Base-by-base conservation (phyloP, 2,888 invertebrate species). In the Trissolcus brochymenae region DNA sequence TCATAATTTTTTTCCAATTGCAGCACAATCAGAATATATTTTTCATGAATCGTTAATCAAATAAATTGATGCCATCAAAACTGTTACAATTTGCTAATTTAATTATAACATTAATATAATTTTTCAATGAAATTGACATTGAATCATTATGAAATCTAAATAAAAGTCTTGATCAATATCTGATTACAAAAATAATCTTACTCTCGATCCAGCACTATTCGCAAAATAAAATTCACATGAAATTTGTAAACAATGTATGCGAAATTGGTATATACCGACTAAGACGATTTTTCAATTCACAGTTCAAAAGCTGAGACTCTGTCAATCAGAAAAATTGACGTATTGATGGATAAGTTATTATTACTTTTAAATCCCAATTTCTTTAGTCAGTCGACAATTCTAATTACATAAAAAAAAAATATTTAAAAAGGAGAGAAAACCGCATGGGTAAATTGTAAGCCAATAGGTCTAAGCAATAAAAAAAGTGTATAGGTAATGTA, bases 391-490 rank as follows among this genome's bases (percentile, higher is more conserved):
- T 49, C 35, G 40, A 50, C 49, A 56, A 35, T 62, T 62, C 50
- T 57, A 40, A 35, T 35, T 60, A 76, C 76, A 80, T 51, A 59
- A 79, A 67, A 55, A 66, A 21, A 62, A 6, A 25, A 4, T 4
- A 0, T 62, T 50, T 16, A 7, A 50, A 68, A 54, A 9, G n/a
- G 25, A 11, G 16, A 29, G 54, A 70, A 46, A 67, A 46, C 68
- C 76, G 72, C 80, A 80, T 81, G 82, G 83, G 82, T 83, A 82
- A 84, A 83, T 84, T 80, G 77, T 86, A 85, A 87, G 85, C 86
- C 84, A 83, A 86, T 88, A 88, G 86, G 82, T 83, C 81, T 88
- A 88, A 88, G 87, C 86, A 86, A 88, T 88, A 87, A 87, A 11
- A 35, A 35, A 82, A 67, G 76, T 78, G 82, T 81, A 84, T 83